A percentile compares a stretch with the other conserved stretches of the same genome.
Evolutionary conservation across 2,888 invertebrate genomes (phyloP).

Genomic region (Baccha elongata): DNA sequence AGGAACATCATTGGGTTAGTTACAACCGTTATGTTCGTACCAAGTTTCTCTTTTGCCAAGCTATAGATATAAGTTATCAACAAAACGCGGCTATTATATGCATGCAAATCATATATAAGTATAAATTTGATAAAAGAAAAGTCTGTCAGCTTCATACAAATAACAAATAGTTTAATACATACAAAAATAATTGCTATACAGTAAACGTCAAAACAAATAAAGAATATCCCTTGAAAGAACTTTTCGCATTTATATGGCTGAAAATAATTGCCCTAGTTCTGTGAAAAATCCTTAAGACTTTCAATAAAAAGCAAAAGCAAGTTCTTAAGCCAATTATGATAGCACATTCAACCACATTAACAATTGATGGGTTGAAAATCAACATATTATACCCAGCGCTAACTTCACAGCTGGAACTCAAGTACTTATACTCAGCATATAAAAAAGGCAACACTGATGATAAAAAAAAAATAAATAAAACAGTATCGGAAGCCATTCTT

Average conservation of each 20-base stretch:
- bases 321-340: slow-evolving; percentile 5
- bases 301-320: not conserved
- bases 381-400: not conserved
- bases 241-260: not conserved
- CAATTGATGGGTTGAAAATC: slow-evolving; percentile 12
- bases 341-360: not conserved
- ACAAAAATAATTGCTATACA: too few relatives aligned
- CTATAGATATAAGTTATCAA: too few relatives aligned
- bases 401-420: slow-evolving; percentile 4
- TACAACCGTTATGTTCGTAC: too few relatives aligned
- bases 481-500: not conserved
- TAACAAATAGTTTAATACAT: too few relatives aligned
- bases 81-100: too few relatives aligned
- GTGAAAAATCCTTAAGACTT: not conserved
- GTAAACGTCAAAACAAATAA: not conserved
- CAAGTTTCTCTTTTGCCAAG: too few relatives aligned
- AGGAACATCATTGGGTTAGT: too few relatives aligned
- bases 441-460: not conserved
- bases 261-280: not conserved
- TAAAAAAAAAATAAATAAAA: slow-evolving; percentile 16
- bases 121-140: too few relatives aligned
- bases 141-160: too few relatives aligned
- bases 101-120: too few relatives aligned
- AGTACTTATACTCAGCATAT: too few relatives aligned
- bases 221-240: not conserved